Conservation (phyloP, 2,113 vertebrate genomes). For the Pycnonotus jocosus region DNA sequence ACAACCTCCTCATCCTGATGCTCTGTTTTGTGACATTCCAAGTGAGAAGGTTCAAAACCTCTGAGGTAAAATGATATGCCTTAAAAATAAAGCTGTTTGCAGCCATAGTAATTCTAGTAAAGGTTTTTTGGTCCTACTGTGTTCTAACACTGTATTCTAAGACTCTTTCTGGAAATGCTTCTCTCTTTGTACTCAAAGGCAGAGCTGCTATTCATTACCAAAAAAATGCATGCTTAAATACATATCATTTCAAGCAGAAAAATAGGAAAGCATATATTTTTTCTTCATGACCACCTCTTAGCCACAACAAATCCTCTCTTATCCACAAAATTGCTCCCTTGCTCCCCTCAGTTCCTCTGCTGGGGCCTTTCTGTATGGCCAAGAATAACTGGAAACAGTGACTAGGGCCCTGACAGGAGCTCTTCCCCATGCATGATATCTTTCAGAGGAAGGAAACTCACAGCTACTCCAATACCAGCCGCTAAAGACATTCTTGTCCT, state of each 20-base stretch:
- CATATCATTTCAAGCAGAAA: constrained; percentile 12
- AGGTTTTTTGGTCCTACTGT: neutral
- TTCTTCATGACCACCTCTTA: neutral
- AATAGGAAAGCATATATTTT: neutral
- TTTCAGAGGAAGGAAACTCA: neutral
- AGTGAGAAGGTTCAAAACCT: neutral
- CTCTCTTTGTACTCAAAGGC: neutral
- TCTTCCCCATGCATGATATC: rapidly evolving
- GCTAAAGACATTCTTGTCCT: neutral
- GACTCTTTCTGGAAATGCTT: neutral
- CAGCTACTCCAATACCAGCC: neutral
- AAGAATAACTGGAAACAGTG: neutral
- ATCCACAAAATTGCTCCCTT: neutral
- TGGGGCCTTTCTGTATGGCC: neutral
- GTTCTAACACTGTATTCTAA: neutral
- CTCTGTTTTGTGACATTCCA: neutral
- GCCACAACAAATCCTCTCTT: constrained; percentile 2
- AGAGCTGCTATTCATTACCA: constrained; percentile 20
- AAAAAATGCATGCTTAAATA: neutral
- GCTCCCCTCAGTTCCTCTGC: neutral
- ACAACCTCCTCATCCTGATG: neutral
- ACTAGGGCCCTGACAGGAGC: neutral
- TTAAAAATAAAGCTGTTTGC: neutral
- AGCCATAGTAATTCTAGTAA: neutral
- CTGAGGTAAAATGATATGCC: neutral